Conservation (phyloP, 2,797 vertebrate species). For the Varecia variegata region DNA sequence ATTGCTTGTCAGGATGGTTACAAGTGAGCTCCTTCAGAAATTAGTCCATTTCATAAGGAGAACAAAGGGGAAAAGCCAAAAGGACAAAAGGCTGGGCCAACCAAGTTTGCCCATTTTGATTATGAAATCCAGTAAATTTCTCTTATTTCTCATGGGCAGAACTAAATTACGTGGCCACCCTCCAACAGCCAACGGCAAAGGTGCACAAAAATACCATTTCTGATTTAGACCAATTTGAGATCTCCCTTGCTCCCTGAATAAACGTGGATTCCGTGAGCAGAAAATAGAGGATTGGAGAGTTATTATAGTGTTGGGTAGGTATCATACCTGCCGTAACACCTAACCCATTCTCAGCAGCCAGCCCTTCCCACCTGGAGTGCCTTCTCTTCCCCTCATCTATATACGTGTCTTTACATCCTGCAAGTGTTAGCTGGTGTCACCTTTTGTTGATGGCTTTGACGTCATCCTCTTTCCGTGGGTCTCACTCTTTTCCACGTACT, state of each 20-base stretch:
- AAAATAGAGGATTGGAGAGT: neutral
- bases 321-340: neutral
- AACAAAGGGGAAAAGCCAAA: neutral
- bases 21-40: neutral
- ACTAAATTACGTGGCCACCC: neutral
- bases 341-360: neutral
- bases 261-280: neutral
- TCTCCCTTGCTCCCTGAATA: neutral
- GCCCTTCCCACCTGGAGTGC: neutral
- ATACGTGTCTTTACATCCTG: neutral
- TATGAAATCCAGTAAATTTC: neutral
- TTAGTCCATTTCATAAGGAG: neutral
- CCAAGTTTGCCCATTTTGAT: neutral
- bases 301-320: too few relatives aligned
- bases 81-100: neutral
- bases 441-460: neutral
- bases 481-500: neutral
- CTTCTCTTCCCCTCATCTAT: neutral
- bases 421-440: neutral
- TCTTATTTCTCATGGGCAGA: neutral
- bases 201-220: neutral
- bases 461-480: neutral
- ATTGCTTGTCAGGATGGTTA: neutral
- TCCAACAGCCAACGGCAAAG: neutral
- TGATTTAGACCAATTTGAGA: neutral